These are phyloP conservation scores for Apocrypta bakeri DNA, from an alignment of 1,140 invertebrate genomes.

Conservation along the genomic window DNA sequence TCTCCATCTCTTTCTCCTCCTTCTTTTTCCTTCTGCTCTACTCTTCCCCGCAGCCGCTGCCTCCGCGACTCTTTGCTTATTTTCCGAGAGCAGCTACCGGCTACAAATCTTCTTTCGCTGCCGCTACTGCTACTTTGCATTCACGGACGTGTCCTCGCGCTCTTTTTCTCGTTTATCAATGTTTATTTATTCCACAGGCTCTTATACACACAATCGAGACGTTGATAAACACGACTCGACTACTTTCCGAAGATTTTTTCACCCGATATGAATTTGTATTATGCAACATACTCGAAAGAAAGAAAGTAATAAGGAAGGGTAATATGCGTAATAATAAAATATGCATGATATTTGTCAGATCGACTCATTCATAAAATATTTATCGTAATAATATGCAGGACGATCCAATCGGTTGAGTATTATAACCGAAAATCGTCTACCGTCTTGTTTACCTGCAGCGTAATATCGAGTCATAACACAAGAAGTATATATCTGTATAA, in stretches of 20 bases:
- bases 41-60: constrained; percentile 21
- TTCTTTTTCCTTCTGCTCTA: constrained; percentile 26
- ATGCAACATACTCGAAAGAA: too few relatives aligned
- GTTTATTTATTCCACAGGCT: background rate
- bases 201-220: background rate
- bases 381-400: background rate
- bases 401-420: background rate
- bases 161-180: constrained; percentile 48
- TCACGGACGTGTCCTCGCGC: constrained; percentile 51
- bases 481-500: background rate
- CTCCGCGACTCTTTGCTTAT: constrained; percentile 38
- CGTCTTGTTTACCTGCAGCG: background rate
- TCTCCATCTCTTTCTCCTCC: constrained; percentile 46
- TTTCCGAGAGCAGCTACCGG: constrained; percentile 17
- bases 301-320: too few relatives aligned
- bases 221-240: background rate
- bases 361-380: background rate
- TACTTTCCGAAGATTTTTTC: background rate
- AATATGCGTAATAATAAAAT: background rate
- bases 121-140: constrained; percentile 55
- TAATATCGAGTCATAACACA: background rate
- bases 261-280: background rate
- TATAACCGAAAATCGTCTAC: background rate
- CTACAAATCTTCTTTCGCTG: constrained; percentile 47
- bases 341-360: background rate